Evolutionary conservation across 2,888 invertebrate species (phyloP).

Genomic region (Acanthosepion esculentum): DNA sequence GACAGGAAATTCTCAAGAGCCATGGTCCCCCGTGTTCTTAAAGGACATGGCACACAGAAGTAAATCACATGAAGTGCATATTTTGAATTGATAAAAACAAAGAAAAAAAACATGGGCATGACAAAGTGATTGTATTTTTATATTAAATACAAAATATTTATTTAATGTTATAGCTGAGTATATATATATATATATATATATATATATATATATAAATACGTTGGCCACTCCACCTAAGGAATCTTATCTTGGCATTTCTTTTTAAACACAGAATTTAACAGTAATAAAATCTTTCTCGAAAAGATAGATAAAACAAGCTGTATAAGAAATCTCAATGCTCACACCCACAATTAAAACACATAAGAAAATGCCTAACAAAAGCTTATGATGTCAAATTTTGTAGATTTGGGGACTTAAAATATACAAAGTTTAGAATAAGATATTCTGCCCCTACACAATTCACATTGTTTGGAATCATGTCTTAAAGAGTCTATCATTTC

Average conservation of each 20-base stretch:
- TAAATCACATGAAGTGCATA: too few species aligned
- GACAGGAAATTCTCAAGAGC: too few species aligned
- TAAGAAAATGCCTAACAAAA: background rate
- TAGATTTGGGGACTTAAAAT: background rate
- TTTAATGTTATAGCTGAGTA: too few species aligned
- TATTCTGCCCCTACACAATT: background rate
- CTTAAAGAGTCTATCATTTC: too few species aligned
- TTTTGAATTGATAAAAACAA: too few species aligned
- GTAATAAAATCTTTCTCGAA: background rate
- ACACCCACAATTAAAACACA: background rate
- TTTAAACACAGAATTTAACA: background rate
- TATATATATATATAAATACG: background rate
- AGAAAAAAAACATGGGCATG: too few species aligned
- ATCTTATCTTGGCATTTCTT: too few species aligned
- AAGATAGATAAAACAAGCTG: background rate
- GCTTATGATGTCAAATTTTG: background rate
- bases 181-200: background rate
- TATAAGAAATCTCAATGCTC: background rate
- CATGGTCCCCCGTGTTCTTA: too few species aligned
- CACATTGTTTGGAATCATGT: too few species aligned
- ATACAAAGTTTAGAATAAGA: background rate
- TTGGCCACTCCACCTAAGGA: background rate
- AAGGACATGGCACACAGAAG: too few species aligned
- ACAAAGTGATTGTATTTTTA: too few species aligned
- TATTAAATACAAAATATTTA: too few species aligned